These are phyloP conservation scores for Cheiracanthium punctorium DNA, from an alignment of 2,888 invertebrate species.

Conservation along the genomic window DNA sequence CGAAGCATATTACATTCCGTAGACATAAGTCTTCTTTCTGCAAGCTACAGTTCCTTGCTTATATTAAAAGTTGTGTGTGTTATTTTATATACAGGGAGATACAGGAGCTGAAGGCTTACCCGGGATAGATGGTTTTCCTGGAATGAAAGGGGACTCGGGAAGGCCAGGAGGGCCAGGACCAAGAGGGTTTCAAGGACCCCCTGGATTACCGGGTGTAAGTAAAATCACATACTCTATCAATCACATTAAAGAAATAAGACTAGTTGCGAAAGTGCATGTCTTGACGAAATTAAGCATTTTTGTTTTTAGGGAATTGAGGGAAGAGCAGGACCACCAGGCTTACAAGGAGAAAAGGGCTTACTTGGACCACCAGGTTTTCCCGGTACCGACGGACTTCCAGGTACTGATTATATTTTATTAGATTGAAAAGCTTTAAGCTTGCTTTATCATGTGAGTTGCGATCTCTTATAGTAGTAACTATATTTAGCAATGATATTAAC, in stretches of 20 bases:
- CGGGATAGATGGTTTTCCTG: constrained; percentile 87
- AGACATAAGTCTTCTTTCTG: too few relatives aligned
- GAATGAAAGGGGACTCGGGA: constrained; percentile 81
- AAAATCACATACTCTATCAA: background rate
- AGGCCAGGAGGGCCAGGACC: constrained; percentile 80
- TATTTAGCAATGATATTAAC: too few relatives aligned
- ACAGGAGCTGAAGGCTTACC: constrained; percentile 76
- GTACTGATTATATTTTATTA: too few relatives aligned
- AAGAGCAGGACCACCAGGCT: constrained; percentile 80
- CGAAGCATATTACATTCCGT: too few relatives aligned
- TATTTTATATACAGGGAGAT: constrained; percentile 61
- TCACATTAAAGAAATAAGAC: too few relatives aligned
- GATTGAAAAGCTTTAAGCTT: too few relatives aligned
- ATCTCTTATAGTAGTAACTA: too few relatives aligned
- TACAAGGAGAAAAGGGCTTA: constrained; percentile 88
- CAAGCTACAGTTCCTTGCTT: background rate
- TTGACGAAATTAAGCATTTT: too few relatives aligned
- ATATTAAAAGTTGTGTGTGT: background rate
- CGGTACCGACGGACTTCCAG: constrained; percentile 82
- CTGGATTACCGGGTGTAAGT: constrained; percentile 72
- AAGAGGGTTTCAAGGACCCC: constrained; percentile 69
- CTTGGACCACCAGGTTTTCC: constrained; percentile 84
- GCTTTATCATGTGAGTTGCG: too few relatives aligned
- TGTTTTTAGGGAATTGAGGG: constrained; percentile 68
- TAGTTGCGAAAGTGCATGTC: too few relatives aligned